Conservation (phyloP, 2,113 vertebrate species). For the Rynchops niger region DNA sequence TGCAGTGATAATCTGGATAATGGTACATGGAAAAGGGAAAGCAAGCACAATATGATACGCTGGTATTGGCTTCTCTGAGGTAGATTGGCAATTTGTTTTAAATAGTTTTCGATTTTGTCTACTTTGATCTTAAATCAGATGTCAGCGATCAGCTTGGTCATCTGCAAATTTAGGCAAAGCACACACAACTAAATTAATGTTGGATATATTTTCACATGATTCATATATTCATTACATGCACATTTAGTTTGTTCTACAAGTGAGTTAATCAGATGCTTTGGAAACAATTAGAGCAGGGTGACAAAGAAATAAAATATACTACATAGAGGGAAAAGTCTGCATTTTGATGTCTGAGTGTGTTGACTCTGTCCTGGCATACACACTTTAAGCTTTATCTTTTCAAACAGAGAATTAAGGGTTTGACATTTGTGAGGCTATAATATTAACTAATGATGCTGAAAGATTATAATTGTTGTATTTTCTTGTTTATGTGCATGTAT, state of each 20-base stretch:
- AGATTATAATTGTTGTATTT: neutral
- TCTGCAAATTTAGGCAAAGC: neutral
- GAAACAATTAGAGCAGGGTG: neutral
- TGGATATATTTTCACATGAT: neutral
- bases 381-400: neutral
- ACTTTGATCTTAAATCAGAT: neutral
- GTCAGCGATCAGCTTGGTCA: neutral
- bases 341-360: neutral
- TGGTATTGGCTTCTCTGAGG: neutral
- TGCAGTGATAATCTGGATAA: neutral
- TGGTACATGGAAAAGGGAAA: neutral
- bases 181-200: neutral
- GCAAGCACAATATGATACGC: neutral
- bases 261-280: neutral
- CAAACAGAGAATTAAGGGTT: neutral
- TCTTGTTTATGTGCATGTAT: neutral
- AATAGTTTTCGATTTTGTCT: neutral
- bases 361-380: neutral
- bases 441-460: neutral
- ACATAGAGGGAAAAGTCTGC: neutral
- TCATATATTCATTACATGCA: neutral
- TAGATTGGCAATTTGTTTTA: neutral
- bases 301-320: neutral
- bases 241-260: neutral
- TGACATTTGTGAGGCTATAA: neutral